Base-by-base conservation (phyloP, 2,797 vertebrate genomes). In the Columba guinea region DNA sequence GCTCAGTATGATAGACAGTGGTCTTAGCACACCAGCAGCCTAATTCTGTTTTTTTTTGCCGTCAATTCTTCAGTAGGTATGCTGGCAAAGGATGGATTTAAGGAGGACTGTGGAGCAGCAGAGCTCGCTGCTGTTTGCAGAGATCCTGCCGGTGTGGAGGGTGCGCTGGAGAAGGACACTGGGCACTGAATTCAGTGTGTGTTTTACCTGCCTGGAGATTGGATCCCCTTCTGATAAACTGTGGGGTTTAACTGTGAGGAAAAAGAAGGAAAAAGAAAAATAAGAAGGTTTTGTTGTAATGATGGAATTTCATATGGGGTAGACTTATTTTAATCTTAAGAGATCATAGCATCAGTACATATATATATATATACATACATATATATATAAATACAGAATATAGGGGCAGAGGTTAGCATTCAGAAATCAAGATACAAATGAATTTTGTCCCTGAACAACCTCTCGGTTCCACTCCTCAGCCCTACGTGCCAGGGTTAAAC, bases 11-110 rank as follows among this genome's bases (percentile, higher is more conserved):
- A 96, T 84, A 95, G 96, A 95, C 95, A 97, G 93, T 94, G 95
- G 90, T 70, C 94, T 97, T 95, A 95, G 95, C 96, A 95, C 95
- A 95, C 78, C 94, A 97, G 94, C 96, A 96, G 95, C 95, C 94
- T 87, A 74, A 64, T 94, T 85, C 71, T 68, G 51, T 55, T 52
- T 46, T 78, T 37, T 92, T 53, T 64, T 60, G 26, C 92, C 95
- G 94, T 95, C 95, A 95, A 0, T 63, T 86, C 91, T 93, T 76
- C 0, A 0, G 89, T 70, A 63, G 81, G 52, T 83, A 58, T 93
- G 75, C 68, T 93, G 90, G 64, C 94, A 95, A 80, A 0, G 22
- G 78, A 48, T 22, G 52, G 63, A 92, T 96, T 96, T 97, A 96
- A 96, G 92, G 93, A 95, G 95, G 95, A 93, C 89, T 95, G 84